Base-by-base conservation (phyloP, 2,888 invertebrate genomes). In the Heliconius hortense region DNA sequence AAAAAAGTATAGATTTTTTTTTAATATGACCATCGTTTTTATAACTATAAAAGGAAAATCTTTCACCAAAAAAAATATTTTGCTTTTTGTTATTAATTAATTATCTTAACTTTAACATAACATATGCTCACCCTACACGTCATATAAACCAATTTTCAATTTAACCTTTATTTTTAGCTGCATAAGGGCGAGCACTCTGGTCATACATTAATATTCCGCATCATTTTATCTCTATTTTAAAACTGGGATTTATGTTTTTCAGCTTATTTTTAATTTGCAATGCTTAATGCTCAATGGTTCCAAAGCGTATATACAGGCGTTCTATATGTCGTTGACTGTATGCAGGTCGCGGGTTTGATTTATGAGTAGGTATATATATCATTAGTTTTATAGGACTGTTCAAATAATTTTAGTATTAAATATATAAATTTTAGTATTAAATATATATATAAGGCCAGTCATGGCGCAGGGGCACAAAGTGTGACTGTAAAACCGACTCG, bases 221-320 rank as follows among this genome's bases (percentile, higher is more conserved):
- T 79, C 80, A 78, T 80, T 80, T 81, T 79, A 80, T 81, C 80
- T 77, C 66, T 66, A 66, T 77, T 78, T 56, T 81, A 79, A 79
- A 80, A 80, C 80, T 73, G 70, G 76, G 80, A 82, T 82, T 80
- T 81, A 82, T 82, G 79, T 80, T 77, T 79, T 80, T 80, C 81
- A 80, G 79, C 53, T 68, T 68, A 48, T 68, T 68, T 68, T 68
- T 53, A 68, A 68, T 68, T 53, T 68, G 68, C 28, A 53, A 21
- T 68, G 68, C 66, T 66, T 66, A 66, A 43, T 24, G 64, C 39
- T 35, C 39, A 39, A 64, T 64, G 64, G 39, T 39, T 64, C 11
- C 2, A 64, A 64, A 24, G 39, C 66, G 7, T 39, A 66, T 66
- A 39, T 66, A 35, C 8, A 8, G 31, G 8, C 31, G 24, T 64